These are phyloP conservation scores for Furnarius figulus DNA, from an alignment of 2,113 vertebrate genomes.

Conservation along the genomic window DNA sequence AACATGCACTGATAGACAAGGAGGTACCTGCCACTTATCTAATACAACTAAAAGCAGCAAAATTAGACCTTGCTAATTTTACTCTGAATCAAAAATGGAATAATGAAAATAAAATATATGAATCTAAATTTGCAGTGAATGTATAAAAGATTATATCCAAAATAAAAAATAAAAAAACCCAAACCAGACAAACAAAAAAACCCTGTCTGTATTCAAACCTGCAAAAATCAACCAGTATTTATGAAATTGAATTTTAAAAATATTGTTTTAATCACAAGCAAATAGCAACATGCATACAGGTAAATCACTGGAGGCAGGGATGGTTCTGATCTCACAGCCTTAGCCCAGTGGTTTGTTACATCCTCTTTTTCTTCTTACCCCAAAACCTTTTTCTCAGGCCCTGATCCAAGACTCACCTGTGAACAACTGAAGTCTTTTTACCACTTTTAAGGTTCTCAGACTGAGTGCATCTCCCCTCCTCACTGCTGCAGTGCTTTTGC, in stretches of 20 bases:
- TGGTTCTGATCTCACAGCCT: neutral
- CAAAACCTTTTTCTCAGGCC: neutral
- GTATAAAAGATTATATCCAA: neutral
- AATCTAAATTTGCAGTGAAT: neutral
- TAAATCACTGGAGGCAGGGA: neutral
- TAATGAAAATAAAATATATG: neutral
- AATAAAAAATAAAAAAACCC: neutral
- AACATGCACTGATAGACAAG: neutral
- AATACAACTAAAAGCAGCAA: neutral
- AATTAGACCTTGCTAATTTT: neutral
- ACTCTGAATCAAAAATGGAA: neutral
- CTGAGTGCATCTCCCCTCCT: neutral
- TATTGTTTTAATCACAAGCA: neutral
- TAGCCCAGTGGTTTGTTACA: neutral
- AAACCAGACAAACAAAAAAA: neutral
- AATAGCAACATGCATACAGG: neutral
- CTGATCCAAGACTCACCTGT: neutral
- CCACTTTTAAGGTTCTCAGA: neutral
- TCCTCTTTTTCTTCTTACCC: neutral
- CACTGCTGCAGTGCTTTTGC: neutral
- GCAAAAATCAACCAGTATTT: neutral
- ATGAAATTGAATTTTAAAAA: neutral
- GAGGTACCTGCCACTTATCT: neutral
- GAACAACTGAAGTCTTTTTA: neutral
- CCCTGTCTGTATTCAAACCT: rapidly evolving